phyloP scores from a whole-genome alignment of 1,140 invertebrate species.

The Nomia melanderi region DNA sequence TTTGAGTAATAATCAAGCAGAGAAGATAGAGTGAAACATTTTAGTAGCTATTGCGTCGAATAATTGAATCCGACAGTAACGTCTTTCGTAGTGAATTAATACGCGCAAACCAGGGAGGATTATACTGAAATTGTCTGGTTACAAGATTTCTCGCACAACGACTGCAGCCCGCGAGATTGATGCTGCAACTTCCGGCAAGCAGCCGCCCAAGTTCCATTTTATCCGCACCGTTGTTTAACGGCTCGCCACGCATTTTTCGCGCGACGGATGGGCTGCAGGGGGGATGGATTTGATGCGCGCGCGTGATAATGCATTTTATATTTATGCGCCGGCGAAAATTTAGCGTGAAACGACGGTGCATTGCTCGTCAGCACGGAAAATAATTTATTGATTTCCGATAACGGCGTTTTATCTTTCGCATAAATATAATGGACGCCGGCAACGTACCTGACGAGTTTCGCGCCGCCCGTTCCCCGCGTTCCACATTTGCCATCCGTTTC shows the following conservation, averaged over 20 bases:
- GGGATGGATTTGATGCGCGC: conserved; percentile 25
- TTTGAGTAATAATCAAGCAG: too few relatives aligned
- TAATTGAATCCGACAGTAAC: too few relatives aligned
- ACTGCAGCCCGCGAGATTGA: too few relatives aligned
- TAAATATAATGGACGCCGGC: conserved; percentile 22
- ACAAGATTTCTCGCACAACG: too few relatives aligned
- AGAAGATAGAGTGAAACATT: too few relatives aligned
- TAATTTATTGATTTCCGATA: conserved; percentile 49
- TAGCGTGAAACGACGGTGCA: conserved; percentile 37
- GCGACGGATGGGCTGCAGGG: background rate
- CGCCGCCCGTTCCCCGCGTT: background rate
- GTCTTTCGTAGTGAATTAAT: too few relatives aligned
- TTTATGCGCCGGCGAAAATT: conserved; percentile 42
- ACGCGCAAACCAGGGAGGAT: too few relatives aligned
- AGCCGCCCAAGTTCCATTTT: background rate
- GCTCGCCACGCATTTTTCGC: conserved; percentile 22
- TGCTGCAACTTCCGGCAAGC: too few relatives aligned
- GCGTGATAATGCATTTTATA: conserved; percentile 47
- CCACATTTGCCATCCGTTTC: too few relatives aligned
- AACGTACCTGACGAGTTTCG: conserved; percentile 13
- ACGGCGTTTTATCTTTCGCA: conserved; percentile 44
- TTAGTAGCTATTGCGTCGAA: too few relatives aligned
- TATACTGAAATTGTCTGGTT: too few relatives aligned
- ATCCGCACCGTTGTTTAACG: conserved; percentile 29
- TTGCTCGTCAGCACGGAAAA: conserved; percentile 41